Percentiles rank a stretch among this genome's conserved stretches.
phyloP scores from a whole-genome alignment of 2,888 invertebrate species.

The Clitarchus hookeri region DNA sequence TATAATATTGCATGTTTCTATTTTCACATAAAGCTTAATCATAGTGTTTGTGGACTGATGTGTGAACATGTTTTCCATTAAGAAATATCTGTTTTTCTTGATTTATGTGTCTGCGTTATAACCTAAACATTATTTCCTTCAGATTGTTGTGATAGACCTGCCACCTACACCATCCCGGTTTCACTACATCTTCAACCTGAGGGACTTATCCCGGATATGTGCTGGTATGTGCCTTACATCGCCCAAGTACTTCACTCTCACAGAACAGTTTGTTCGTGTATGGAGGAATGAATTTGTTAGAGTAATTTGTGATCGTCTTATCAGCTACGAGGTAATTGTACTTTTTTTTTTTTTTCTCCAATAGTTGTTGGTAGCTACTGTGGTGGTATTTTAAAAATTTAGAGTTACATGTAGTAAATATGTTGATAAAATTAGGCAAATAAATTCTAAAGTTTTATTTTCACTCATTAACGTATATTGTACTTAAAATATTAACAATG shows the following conservation, averaged over 20 bases:
- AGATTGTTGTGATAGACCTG: constrained; percentile 74
- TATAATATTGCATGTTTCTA: too few species aligned
- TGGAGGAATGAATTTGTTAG: constrained; percentile 92
- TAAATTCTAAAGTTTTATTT: too few species aligned
- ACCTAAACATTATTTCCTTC: constrained; percentile 40
- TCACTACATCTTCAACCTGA: constrained; percentile 92
- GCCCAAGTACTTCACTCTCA: constrained; percentile 68
- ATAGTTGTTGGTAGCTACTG: not conserved
- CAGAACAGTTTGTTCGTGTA: constrained; percentile 75
- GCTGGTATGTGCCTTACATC: constrained; percentile 80
- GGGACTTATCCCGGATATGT: constrained; percentile 84
- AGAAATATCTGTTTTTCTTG: too few species aligned
- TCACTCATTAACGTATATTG: too few species aligned
- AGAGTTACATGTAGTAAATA: not conserved
- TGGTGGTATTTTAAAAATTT: not conserved
- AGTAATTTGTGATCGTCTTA: constrained; percentile 86
- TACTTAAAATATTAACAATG: too few species aligned
- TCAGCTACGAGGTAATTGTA: constrained; percentile 62
- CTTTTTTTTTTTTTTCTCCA: constrained; percentile 20
- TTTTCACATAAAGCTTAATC: not conserved
- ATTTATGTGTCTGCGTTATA: too few species aligned
- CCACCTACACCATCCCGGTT: constrained; percentile 93
- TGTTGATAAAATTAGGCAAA: not conserved
- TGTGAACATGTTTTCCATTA: too few species aligned
- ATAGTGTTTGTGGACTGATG: not conserved